phyloP scores from a whole-genome alignment of 1,140 invertebrate genomes.

The Plodia interpunctella region DNA sequence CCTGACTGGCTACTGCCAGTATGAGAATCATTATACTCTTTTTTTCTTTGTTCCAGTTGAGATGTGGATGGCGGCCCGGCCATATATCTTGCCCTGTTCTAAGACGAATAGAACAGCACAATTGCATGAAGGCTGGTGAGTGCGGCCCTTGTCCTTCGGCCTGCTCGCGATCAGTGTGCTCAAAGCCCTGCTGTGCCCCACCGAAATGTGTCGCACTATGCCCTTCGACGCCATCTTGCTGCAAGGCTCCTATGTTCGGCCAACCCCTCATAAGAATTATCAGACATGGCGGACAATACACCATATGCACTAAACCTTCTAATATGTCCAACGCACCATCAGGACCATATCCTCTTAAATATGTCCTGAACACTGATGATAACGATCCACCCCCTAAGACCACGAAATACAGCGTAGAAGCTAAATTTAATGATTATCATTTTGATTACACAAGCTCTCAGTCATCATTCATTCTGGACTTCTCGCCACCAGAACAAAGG shows the following conservation, averaged over 20 bases:
- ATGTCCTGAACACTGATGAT: slow-evolving; percentile 52
- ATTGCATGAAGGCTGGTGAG: slow-evolving; percentile 43
- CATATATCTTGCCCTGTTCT: slow-evolving; percentile 65
- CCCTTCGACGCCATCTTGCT: slow-evolving; percentile 37
- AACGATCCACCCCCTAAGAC: slow-evolving; percentile 17
- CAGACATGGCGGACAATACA: slow-evolving; percentile 59
- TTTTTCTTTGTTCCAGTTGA: slow-evolving; percentile 43
- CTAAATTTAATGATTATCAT: slow-evolving; percentile 63
- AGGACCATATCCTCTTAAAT: slow-evolving; percentile 62
- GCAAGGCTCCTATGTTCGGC: slow-evolving; percentile 31
- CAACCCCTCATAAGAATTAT: slow-evolving; percentile 55
- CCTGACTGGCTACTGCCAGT: too few relatives aligned
- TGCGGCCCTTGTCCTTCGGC: slow-evolving; percentile 37
- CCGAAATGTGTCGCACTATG: slow-evolving; percentile 41
- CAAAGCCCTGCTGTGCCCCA: slow-evolving; percentile 38
- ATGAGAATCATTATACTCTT: too few relatives aligned
- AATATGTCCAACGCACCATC: slow-evolving; percentile 58
- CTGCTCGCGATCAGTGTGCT: slow-evolving; percentile 35
- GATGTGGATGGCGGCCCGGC: slow-evolving; percentile 66
- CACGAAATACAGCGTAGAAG: slow-evolving; percentile 59
- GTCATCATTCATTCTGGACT: slow-evolving; percentile 61
- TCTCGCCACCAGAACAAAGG: slow-evolving; percentile 54
- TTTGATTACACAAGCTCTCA: slow-evolving; percentile 67
- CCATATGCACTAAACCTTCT: slow-evolving; percentile 59
- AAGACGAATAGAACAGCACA: slow-evolving; percentile 56